Evolutionary conservation across 2,888 invertebrate species (phyloP).

Genomic region (Chrysotoxum bicinctum): DNA sequence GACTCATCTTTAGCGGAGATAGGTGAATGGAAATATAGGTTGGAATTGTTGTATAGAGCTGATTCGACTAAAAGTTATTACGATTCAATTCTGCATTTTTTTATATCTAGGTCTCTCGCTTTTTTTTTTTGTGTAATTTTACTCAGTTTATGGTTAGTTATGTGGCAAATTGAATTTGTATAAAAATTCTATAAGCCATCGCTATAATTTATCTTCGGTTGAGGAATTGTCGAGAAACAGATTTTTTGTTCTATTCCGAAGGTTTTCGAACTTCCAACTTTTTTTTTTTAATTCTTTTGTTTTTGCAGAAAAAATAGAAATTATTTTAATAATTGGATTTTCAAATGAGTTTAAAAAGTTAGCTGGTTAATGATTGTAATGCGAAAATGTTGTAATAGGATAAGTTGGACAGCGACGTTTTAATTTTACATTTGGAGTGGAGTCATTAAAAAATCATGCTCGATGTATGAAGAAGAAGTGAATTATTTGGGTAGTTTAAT

Average conservation of each 20-base stretch:
- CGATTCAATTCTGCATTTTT: constrained; percentile 53
- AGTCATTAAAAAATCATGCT: constrained; percentile 17
- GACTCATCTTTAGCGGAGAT: constrained; percentile 38
- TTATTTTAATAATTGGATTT: constrained; percentile 48
- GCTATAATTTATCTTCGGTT: constrained; percentile 62
- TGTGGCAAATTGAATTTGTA: constrained; percentile 70
- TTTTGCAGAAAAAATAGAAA: constrained; percentile 21
- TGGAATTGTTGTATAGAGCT: constrained; percentile 47
- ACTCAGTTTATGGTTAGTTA: constrained; percentile 59
- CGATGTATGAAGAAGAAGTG: constrained; percentile 1
- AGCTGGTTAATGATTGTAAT: constrained; percentile 42
- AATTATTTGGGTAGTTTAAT: neutral
- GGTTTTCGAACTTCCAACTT: neutral
- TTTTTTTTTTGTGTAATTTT: constrained; percentile 25
- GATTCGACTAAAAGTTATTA: constrained; percentile 69
- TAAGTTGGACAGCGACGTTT: constrained; percentile 26
- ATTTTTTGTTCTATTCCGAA: constrained; percentile 15
- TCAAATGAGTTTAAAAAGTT: constrained; percentile 50
- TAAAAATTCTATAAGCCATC: constrained; percentile 58
- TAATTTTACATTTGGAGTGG: neutral
- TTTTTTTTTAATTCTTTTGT: constrained; percentile 6
- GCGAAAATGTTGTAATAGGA: constrained; percentile 50
- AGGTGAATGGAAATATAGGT: constrained; percentile 59
- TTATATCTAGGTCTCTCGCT: neutral
- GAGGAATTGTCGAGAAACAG: constrained; percentile 41